Evolutionary conservation across 1,140 invertebrate genomes (phyloP).

Genomic region (Oreohelix idahoensis): DNA sequence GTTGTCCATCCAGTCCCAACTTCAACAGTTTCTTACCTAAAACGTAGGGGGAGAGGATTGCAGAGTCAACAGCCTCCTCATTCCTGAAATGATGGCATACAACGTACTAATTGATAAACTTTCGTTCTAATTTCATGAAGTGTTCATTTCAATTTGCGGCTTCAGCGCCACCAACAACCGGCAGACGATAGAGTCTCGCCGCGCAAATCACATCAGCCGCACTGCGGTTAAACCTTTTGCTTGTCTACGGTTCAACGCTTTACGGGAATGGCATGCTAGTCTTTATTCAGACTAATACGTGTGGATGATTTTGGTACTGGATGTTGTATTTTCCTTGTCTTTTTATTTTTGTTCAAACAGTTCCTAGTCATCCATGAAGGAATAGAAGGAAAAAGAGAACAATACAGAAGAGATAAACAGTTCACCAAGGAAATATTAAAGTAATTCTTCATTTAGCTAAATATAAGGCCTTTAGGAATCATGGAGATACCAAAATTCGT

Average conservation of each 20-base stretch:
- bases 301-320: no score
- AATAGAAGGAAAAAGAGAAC: no score
- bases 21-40: constrained; percentile 7
- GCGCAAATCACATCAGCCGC: neutral
- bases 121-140: constrained; percentile 33
- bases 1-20: neutral
- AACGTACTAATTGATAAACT: constrained; percentile 33
- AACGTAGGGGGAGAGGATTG: neutral
- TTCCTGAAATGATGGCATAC: neutral
- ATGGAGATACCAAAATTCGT: no score
- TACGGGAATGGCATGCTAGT: neutral
- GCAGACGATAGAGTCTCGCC: neutral
- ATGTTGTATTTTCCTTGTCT: no score
- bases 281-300: no score
- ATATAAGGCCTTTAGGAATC: no score
- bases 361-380: no score
- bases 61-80: constrained; percentile 1
- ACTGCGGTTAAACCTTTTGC: neutral
- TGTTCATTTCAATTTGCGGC: constrained; percentile 26
- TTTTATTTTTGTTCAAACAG: no score
- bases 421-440: no score
- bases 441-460: no score
- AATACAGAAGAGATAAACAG: no score
- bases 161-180: neutral
- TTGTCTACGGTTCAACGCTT: neutral